These are phyloP conservation scores for Cossypha caffra DNA, from an alignment of 2,797 vertebrate genomes.

Conservation along the genomic window DNA sequence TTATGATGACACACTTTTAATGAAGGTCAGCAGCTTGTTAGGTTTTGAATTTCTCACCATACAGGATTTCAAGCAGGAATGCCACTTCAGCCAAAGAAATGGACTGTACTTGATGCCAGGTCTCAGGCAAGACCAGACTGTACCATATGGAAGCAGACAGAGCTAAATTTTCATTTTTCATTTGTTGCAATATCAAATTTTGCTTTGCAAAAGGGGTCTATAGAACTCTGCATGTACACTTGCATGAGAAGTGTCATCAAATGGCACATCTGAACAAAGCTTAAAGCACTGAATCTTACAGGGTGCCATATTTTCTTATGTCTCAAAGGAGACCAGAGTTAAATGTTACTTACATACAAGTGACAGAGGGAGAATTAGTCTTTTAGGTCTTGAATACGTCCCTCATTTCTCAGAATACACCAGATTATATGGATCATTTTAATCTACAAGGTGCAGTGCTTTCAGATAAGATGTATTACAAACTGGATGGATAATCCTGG, in stretches of 20 bases:
- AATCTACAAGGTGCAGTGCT: background rate
- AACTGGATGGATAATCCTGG: background rate
- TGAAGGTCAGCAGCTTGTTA: background rate
- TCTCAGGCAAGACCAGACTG: background rate
- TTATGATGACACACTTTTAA: background rate
- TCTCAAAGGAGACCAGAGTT: background rate
- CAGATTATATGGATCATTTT: background rate
- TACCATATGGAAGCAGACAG: background rate
- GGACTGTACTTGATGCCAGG: background rate
- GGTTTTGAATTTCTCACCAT: constrained; percentile 12
- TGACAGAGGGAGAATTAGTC: background rate
- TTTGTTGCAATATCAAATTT: background rate
- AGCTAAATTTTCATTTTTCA: background rate
- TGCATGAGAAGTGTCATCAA: background rate
- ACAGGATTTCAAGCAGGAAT: background rate
- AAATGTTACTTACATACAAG: background rate
- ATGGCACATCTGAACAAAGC: background rate
- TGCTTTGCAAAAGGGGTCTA: background rate
- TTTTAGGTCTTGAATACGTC: background rate
- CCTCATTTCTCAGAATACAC: background rate
- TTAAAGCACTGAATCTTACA: background rate
- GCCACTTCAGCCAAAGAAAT: background rate
- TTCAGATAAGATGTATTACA: background rate
- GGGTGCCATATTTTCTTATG: background rate
- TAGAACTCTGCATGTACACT: background rate